Evolutionary conservation across 2,113 vertebrate species (phyloP).

Genomic region (Ptilonorhynchus violaceus): DNA sequence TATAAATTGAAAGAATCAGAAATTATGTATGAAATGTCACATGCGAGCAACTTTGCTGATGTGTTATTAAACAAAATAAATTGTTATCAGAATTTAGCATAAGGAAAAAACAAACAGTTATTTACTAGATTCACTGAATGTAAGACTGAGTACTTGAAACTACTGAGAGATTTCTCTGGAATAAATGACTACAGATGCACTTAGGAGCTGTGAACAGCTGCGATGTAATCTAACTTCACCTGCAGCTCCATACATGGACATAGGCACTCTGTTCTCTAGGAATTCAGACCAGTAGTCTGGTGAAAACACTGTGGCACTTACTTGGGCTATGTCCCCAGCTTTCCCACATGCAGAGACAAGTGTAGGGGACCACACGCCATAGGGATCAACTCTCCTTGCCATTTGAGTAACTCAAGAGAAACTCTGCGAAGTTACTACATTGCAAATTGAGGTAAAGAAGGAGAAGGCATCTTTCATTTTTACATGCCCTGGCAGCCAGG

Average conservation of each 20-base stretch:
- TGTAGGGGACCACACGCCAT: background rate
- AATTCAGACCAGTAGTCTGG: background rate
- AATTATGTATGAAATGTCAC: background rate
- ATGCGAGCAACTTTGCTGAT: background rate
- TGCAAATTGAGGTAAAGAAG: background rate
- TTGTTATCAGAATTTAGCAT: background rate
- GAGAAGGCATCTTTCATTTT: background rate
- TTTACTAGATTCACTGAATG: background rate
- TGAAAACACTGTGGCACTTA: background rate
- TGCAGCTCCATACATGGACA: background rate
- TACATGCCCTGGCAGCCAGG: background rate
- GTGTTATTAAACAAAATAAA: background rate
- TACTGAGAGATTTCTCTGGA: background rate
- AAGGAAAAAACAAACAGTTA: background rate
- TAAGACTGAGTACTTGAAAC: background rate
- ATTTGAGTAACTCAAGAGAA: background rate
- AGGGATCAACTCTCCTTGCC: background rate
- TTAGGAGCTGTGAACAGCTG: background rate
- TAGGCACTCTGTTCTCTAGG: background rate
- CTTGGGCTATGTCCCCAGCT: background rate
- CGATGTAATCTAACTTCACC: background rate
- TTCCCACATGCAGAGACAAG: rapidly evolving
- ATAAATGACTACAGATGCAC: background rate
- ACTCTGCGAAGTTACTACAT: background rate
- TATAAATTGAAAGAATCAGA: background rate